phyloP scores from a whole-genome alignment of 2,888 invertebrate species.

The Tachina lurida region DNA sequence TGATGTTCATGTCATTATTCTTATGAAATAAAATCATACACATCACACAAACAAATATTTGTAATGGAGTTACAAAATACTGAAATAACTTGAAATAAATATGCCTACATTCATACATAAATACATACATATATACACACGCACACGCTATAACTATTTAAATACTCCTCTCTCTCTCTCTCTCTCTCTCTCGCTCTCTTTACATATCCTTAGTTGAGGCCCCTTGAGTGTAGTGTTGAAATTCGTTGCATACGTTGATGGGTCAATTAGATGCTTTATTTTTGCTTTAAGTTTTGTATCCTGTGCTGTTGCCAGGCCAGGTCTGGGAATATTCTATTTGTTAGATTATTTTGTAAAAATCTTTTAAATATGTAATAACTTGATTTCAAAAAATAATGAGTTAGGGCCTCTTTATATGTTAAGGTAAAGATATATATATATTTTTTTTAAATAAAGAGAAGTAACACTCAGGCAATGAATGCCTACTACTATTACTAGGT shows the following conservation, averaged over 20 bases:
- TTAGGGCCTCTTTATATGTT: too few species aligned
- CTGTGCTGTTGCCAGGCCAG: background rate
- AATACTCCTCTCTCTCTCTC: background rate
- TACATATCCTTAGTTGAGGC: background rate
- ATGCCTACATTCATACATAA: background rate
- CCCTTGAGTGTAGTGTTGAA: background rate
- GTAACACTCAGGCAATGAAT: too few species aligned
- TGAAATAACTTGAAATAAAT: background rate
- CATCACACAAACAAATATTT: background rate
- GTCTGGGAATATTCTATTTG: too few species aligned
- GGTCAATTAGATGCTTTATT: constrained; percentile 13
- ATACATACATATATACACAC: background rate
- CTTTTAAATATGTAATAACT: too few species aligned
- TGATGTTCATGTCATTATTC: constrained; percentile 68
- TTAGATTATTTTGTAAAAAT: too few species aligned
- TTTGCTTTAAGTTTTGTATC: background rate
- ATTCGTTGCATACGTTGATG: constrained; percentile 26
- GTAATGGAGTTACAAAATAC: background rate
- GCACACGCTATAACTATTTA: background rate
- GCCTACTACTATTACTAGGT: too few species aligned
- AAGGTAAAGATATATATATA: too few species aligned
- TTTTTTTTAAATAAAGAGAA: too few species aligned
- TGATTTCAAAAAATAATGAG: too few species aligned
- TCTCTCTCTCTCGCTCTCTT: background rate
- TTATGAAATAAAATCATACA: constrained; percentile 37